A percentile compares a stretch with the other conserved stretches of the same genome.
phyloP scores from a whole-genome alignment of 2,113 vertebrate species.

The Axis porcinus region DNA sequence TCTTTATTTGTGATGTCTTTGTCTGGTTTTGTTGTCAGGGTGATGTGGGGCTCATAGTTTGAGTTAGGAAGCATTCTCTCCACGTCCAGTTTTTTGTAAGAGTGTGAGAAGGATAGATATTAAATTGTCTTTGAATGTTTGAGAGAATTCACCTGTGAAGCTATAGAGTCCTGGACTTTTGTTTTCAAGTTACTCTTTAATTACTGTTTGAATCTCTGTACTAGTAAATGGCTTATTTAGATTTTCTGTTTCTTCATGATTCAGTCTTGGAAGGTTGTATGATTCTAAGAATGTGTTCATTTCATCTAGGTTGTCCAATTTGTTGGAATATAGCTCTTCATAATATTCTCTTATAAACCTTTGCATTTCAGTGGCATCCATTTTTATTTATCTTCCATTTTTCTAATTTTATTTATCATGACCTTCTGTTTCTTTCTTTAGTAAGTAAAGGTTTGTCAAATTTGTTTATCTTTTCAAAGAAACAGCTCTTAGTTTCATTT shows the following conservation, averaged over 20 bases:
- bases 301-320: background rate
- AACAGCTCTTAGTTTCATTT: background rate
- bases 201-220: background rate
- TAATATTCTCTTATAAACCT: background rate
- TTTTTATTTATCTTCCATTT: background rate
- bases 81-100: background rate
- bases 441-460: background rate
- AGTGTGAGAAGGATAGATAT: background rate
- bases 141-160: background rate
- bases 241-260: background rate
- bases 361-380: background rate
- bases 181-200: background rate
- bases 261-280: background rate
- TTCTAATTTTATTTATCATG: background rate
- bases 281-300: background rate
- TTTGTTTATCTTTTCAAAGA: background rate
- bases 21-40: background rate
- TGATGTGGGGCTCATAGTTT: background rate
- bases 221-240: background rate
- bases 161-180: background rate
- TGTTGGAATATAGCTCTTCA: background rate
- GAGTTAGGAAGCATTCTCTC: background rate
- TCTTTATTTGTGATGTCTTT: background rate
- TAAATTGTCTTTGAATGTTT: background rate
- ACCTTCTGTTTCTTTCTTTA: background rate